phyloP scores from a whole-genome alignment of 2,797 vertebrate species.

The Acanthurus lineatus region DNA sequence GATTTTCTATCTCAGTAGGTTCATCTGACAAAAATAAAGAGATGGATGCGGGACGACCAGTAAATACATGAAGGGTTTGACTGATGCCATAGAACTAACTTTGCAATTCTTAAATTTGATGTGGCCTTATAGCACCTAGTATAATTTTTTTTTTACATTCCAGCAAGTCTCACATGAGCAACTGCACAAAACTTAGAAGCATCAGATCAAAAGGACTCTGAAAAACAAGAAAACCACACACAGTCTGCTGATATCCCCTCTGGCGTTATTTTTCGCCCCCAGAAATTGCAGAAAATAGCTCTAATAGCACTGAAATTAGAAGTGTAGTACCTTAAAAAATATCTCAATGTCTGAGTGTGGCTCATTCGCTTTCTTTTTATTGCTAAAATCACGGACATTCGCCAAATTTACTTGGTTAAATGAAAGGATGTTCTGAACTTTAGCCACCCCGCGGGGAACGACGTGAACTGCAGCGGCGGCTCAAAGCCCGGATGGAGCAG shows the following conservation, averaged over 20 bases:
- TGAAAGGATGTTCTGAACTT: conserved; percentile 33
- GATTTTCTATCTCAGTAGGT: not conserved
- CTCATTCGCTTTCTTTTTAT: not conserved
- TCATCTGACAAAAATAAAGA: not conserved
- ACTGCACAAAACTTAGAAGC: not conserved
- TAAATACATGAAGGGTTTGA: not conserved
- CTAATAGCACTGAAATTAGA: not conserved
- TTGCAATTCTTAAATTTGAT: not conserved
- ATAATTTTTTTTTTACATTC: conserved; percentile 10
- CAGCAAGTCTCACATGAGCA: conserved; percentile 38
- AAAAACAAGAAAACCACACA: conserved; percentile 31
- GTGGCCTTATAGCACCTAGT: not conserved
- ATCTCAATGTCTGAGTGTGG: not conserved
- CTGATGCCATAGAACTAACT: not conserved
- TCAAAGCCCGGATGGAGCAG: conserved; percentile 86
- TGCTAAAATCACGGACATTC: not conserved
- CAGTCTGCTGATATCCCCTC: conserved; percentile 48
- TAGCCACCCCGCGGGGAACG: conserved; percentile 62
- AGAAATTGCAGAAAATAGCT: conserved; percentile 12
- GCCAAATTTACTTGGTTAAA: not conserved
- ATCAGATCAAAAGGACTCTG: conserved; percentile 12
- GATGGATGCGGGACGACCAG: not conserved
- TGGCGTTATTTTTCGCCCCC: conserved; percentile 11
- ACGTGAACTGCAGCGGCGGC: conserved; percentile 71
- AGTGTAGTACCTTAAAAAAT: not conserved